Evolutionary conservation across 2,888 invertebrate genomes (phyloP).

Genomic region (Eudasyphora cyanicolor): DNA sequence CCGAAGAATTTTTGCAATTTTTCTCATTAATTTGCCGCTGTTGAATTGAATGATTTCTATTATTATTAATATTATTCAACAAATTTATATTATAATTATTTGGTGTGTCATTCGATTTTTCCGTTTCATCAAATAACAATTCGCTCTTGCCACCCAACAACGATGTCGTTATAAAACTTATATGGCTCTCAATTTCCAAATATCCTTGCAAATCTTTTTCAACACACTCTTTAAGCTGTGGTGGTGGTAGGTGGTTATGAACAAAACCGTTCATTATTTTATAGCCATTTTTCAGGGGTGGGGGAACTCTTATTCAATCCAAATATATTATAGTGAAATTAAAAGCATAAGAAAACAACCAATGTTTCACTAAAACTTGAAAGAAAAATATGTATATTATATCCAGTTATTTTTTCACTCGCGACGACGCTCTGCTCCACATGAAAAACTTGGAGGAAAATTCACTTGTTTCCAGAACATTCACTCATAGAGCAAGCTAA

Average conservation of each 20-base stretch:
- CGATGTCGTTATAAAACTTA: slow-evolving; percentile 70
- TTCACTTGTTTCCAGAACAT: slow-evolving; percentile 56
- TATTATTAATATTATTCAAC: slow-evolving; percentile 47
- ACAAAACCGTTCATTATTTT: slow-evolving; percentile 56
- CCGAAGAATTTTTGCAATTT: slow-evolving; percentile 65
- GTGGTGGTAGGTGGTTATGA: slow-evolving; percentile 41
- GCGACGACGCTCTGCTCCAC: slow-evolving; percentile 14
- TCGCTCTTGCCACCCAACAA: slow-evolving; percentile 25
- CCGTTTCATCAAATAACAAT: slow-evolving; percentile 66
- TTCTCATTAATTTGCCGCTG: slow-evolving; percentile 59
- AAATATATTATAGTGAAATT: not conserved
- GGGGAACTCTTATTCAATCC: slow-evolving; percentile 1
- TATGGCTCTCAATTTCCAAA: slow-evolving; percentile 71
- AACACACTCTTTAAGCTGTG: slow-evolving; percentile 31
- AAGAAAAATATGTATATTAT: slow-evolving; percentile 13
- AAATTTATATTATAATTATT: slow-evolving; percentile 57
- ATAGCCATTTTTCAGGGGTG: slow-evolving; percentile 39
- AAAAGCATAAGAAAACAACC: not conserved
- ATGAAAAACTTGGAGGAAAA: not conserved
- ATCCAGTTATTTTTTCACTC: slow-evolving; percentile 22
- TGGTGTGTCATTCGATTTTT: slow-evolving; percentile 64
- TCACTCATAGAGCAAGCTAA: slow-evolving; percentile 55
- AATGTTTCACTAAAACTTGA: not conserved
- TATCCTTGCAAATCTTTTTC: slow-evolving; percentile 63
- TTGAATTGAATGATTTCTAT: slow-evolving; percentile 60